phyloP scores from a whole-genome alignment of 2,888 invertebrate genomes.

The Onthophagus sagittarius region DNA sequence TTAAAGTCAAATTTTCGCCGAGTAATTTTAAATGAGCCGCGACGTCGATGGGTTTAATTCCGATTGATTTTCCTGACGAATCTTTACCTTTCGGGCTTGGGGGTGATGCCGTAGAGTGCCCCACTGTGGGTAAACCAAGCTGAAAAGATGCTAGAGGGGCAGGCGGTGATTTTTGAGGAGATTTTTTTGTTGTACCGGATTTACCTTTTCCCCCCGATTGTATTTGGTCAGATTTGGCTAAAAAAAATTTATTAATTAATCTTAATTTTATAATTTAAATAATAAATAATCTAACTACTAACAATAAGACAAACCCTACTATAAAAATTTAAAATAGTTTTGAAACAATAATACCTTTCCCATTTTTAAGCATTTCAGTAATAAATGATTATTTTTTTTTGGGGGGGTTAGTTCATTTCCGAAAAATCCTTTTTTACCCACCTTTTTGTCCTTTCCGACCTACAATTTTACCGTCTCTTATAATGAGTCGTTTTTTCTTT shows the following conservation, averaged over 20 bases:
- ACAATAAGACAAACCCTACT: neutral
- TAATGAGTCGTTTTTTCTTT: slow-evolving; percentile 71
- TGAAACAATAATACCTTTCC: neutral
- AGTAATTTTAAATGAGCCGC: slow-evolving; percentile 89
- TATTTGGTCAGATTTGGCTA: neutral
- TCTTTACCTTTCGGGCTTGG: slow-evolving; percentile 45
- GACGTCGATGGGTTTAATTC: slow-evolving; percentile 81
- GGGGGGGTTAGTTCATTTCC: neutral
- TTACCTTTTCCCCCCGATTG: slow-evolving; percentile 13
- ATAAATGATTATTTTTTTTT: too few relatives aligned
- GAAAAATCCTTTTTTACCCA: slow-evolving; percentile 33
- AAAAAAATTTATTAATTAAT: neutral
- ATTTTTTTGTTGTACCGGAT: slow-evolving; percentile 11
- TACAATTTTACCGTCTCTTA: slow-evolving; percentile 64
- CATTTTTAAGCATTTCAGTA: neutral
- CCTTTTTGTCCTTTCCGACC: slow-evolving; percentile 61
- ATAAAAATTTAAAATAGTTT: neutral
- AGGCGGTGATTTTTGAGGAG: slow-evolving; percentile 17
- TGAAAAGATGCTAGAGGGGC: slow-evolving; percentile 35
- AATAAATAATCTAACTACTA: neutral
- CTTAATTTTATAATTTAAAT: too few relatives aligned
- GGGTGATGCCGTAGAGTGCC: slow-evolving; percentile 41
- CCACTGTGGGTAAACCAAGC: slow-evolving; percentile 43
- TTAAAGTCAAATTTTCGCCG: slow-evolving; percentile 90
- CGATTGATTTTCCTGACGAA: slow-evolving; percentile 58